Base-by-base conservation (phyloP, 2,888 invertebrate species). In the Drosophila mulleri region DNA sequence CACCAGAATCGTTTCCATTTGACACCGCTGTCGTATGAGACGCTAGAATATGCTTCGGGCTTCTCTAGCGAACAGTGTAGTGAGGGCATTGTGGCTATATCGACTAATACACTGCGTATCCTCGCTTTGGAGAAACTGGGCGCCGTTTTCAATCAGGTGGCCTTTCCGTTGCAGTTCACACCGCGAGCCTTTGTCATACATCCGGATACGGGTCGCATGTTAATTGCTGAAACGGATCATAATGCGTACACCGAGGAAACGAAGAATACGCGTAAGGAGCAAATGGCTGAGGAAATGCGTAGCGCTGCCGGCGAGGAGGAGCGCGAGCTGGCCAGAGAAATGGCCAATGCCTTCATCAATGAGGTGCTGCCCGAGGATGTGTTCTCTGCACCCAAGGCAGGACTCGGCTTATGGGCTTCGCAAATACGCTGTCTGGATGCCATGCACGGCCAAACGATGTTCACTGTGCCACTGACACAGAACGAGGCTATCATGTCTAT, bases 221-320 rank as follows among this genome's bases (percentile, higher is more conserved):
- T 99, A 56, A 94, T 98, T 62, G 95, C 99, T 47, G 99, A 99
- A 93, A 98, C 99, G 14, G 99, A 99, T 93, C 99, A 99, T 92
- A 99, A 99, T 92, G 97, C 99, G 0, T 99, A 99, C 92, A 99
- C 99, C 0, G 98, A 99, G 84, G 97, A 98, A 81, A 98, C 98
- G 50, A 99, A 99, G 92, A 96, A 96, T 87, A 97, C 97, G 84
- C 95, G 98, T 78, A 94, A 95, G 85, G 95, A 98, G 63, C 99
- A 99, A 94, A 98, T 99, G 98, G 99, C 99, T 0, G 98, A 98
- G 91, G 98, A 99, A 94, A 98, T 99, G 98, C 96, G 98, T 70
- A 98, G 98, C 93, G 98, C 99, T 0, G 99, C 99, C 2, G 98
- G 97, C 0, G 97, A 98, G 50, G 98, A 98, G 79, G 99, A 99